Base-by-base conservation (phyloP, 2,888 invertebrate genomes). In the Pseudeuparius sepicola region DNA sequence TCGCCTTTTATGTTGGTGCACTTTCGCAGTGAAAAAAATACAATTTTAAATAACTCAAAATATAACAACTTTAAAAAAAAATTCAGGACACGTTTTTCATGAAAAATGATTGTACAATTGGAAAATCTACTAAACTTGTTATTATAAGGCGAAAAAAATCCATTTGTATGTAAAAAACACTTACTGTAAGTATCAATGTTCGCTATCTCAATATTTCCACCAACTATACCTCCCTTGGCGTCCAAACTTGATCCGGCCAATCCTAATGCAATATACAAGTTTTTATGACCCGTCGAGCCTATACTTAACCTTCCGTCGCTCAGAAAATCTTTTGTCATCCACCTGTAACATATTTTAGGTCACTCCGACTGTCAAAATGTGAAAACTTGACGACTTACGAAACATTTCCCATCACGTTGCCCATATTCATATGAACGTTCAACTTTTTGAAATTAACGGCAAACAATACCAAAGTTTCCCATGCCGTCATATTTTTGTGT, bases 371-470 rank as follows among this genome's bases (percentile, higher is more conserved):
- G n/a, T n/a, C n/a, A n/a, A n/a, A n/a, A n/a, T n/a, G n/a, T n/a
- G n/a, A n/a, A n/a, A n/a, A n/a, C n/a, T n/a, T n/a, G n/a, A 20
- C 6, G n/a, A 46, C 50, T 45, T 46, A 53, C 77, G 76, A 77
- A 38, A 96, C 94, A 57, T 94, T 94, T 9, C 98, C 97, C 93
- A 98, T 97, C 1, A 97, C 94, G 57, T 97, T 97, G 24, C 96
- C 94, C 93, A 98, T 98, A 63, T 97, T 97, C 84, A 97, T 96
- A 57, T 92, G 89, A 6, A 98, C 89, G 61, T 96, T 94, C 33
- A 98, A 71, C 51, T 87, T 81, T 27, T 93, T 90, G 60, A 97
- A 90, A 67, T 96, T 94, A 24, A 97, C 84, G 0, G 92, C 90
- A 65, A 96, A 93, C 36, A 97, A 67, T 3, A 97, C 96, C 31